A percentile compares a stretch with the other conserved stretches of the same genome.
Evolutionary conservation across 2,888 invertebrate species (phyloP).

Genomic region (Brachypalpus laphriformis): DNA sequence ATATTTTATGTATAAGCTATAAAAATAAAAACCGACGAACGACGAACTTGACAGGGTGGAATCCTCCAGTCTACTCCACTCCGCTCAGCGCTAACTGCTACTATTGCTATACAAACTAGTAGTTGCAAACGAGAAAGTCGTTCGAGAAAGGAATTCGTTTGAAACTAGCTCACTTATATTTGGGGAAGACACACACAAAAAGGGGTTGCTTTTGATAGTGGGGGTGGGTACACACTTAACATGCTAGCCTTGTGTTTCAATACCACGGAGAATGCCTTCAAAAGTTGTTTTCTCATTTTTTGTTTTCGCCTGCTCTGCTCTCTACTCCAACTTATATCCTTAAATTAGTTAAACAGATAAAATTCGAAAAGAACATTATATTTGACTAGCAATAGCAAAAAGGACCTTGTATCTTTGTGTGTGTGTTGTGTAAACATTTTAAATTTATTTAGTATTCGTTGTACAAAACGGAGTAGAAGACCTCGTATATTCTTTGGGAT

Average conservation of each 20-base stretch:
- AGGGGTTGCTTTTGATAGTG: background rate
- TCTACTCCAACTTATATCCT: conserved; percentile 57
- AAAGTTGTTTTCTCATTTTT: background rate
- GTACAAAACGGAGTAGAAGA: conserved; percentile 28
- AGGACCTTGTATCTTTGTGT: conserved; percentile 17
- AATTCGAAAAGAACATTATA: conserved; percentile 70
- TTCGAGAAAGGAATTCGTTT: background rate
- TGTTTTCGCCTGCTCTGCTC: conserved; percentile 27
- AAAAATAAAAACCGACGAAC: conserved; percentile 47
- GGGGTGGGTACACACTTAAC: conserved; percentile 13
- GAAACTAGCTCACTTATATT: conserved; percentile 13
- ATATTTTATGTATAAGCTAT: conserved; percentile 47
- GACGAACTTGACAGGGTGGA: conserved; percentile 26
- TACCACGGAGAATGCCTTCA: background rate
- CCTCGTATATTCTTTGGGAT: conserved; percentile 34
- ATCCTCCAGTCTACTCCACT: too few species aligned
- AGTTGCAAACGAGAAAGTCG: background rate
- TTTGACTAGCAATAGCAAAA: conserved; percentile 61
- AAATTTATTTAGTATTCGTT: conserved; percentile 66
- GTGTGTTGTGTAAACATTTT: conserved; percentile 67
- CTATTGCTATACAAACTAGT: background rate
- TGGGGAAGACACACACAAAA: background rate
- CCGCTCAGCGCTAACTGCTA: background rate
- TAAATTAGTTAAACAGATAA: conserved; percentile 70
- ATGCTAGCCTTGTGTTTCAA: conserved; percentile 24